Evolutionary conservation across 2,797 vertebrate genomes (phyloP).

Genomic region (Nyctalus aviator): DNA sequence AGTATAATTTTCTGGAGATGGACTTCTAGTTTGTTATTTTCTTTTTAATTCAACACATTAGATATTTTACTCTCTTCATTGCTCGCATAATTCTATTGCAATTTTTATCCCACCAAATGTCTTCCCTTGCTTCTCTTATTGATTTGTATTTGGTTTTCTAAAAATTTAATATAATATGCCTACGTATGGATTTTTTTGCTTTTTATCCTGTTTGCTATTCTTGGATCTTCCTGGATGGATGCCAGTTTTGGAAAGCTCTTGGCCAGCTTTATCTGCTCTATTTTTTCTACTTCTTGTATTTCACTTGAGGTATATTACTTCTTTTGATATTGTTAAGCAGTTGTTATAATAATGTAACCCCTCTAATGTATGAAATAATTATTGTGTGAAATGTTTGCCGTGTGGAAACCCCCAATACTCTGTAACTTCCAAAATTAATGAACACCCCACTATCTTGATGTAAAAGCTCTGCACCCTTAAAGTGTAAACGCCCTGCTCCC

Average conservation of each 20-base stretch:
- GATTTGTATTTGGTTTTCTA: neutral
- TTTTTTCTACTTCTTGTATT: neutral
- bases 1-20: neutral
- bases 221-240: neutral
- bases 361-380: too few relatives aligned
- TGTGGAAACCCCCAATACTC: too few relatives aligned
- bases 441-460: too few relatives aligned
- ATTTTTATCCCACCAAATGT: neutral
- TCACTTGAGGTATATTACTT: neutral
- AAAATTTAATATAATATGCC: neutral
- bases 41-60: neutral
- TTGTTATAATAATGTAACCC: neutral
- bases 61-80: neutral
- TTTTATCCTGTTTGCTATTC: neutral
- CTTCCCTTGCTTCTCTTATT: neutral
- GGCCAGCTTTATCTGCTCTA: neutral
- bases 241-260: neutral
- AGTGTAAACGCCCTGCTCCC: too few relatives aligned
- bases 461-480: too few relatives aligned
- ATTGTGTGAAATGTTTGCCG: too few relatives aligned
- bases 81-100: neutral
- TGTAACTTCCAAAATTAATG: too few relatives aligned
- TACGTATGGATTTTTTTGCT: neutral
- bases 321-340: neutral
- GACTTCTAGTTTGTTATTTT: neutral